phyloP scores from a whole-genome alignment of 2,888 invertebrate species.

The Leucophora obtusa region DNA sequence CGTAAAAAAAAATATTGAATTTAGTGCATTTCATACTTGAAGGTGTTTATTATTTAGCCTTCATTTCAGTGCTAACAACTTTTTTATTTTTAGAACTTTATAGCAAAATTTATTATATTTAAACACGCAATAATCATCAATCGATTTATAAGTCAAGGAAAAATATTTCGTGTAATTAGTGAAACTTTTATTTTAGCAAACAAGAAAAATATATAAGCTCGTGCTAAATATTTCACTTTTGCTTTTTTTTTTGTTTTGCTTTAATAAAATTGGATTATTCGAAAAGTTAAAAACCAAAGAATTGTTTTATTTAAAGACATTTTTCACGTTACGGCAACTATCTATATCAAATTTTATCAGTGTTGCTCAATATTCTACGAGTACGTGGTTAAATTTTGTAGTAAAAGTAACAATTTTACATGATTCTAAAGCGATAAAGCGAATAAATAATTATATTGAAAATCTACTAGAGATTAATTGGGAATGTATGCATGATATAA shows the following conservation, averaged over 20 bases:
- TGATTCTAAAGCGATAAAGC: too few relatives aligned
- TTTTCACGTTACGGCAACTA: too few relatives aligned
- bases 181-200: slow-evolving; percentile 35
- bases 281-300: not conserved
- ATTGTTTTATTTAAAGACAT: too few relatives aligned
- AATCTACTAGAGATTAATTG: too few relatives aligned
- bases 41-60: slow-evolving; percentile 39
- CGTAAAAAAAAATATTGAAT: slow-evolving; percentile 14
- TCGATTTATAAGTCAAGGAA: slow-evolving; percentile 60
- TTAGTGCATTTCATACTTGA: slow-evolving; percentile 1
- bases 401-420: too few relatives aligned
- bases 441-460: too few relatives aligned
- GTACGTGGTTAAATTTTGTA: too few relatives aligned
- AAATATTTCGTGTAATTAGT: slow-evolving; percentile 34
- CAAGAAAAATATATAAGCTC: not conserved
- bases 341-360: too few relatives aligned
- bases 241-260: not conserved
- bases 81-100: slow-evolving; percentile 13
- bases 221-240: not conserved
- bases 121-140: slow-evolving; percentile 55
- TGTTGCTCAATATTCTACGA: too few relatives aligned
- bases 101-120: slow-evolving; percentile 42
- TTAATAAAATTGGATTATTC: not conserved
- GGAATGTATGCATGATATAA: too few relatives aligned
- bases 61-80: slow-evolving; percentile 28